Conservation (phyloP, 2,888 invertebrate genomes). For the Drosophila neutralis region DNA sequence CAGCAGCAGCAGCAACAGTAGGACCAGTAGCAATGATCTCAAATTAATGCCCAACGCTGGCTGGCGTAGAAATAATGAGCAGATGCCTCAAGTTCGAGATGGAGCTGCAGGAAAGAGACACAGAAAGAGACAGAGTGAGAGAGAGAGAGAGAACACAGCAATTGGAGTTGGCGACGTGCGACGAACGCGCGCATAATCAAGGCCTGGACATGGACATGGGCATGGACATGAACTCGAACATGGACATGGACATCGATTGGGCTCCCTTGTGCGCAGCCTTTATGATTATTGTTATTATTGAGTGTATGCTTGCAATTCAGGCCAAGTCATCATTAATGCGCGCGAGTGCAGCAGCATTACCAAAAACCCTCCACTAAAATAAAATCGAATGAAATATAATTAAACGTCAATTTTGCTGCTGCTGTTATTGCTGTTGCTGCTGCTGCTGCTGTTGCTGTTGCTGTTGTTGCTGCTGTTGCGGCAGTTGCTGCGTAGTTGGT, state of each 20-base stretch:
- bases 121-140: background rate
- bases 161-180: constrained; percentile 60
- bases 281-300: constrained; percentile 81
- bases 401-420: constrained; percentile 69
- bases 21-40: constrained; percentile 75
- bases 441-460: constrained; percentile 1
- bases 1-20: constrained; percentile 29
- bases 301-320: constrained; percentile 76
- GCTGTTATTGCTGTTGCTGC: background rate
- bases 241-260: constrained; percentile 50
- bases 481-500: constrained; percentile 63
- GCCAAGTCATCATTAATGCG: constrained; percentile 78
- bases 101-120: background rate
- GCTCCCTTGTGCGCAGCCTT: constrained; percentile 57
- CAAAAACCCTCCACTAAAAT: constrained; percentile 73
- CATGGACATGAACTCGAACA: constrained; percentile 42
- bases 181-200: constrained; percentile 79
- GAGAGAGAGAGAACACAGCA: constrained; percentile 19
- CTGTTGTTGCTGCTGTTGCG: background rate
- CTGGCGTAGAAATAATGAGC: constrained; percentile 75
- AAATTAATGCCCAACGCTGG: constrained; percentile 72
- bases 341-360: constrained; percentile 57
- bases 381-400: constrained; percentile 80
- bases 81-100: constrained; percentile 18
- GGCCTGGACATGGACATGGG: constrained; percentile 47